Evolutionary conservation across 2,797 vertebrate species (phyloP), one percentile per base, ranked within the genome.

Genomic region (Prionace glauca): DNA sequence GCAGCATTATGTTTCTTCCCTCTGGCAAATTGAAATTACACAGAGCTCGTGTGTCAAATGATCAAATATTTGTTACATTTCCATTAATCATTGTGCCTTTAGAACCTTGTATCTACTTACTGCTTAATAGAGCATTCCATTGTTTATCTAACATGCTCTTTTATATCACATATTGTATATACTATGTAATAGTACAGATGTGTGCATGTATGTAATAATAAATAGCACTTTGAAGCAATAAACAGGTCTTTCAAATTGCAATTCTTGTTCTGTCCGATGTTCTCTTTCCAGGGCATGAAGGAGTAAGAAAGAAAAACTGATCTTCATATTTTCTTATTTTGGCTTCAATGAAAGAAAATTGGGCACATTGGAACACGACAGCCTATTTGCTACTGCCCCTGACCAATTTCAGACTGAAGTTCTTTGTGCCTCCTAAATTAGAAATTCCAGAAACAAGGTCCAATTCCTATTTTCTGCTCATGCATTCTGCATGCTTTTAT

Each of bases 21-120:
- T 69, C 90, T 92, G 90, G 90, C 90, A 92, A 92, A 69, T 41
- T 92, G 90, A 92, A 92, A 92, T 92, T 92, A 69, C 90, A 24
- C 36, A 65, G n/a, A 69, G 65, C 65, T 92, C 90, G 36, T 41
- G 69, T 41, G 65, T 92, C 90, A 92, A 92, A 36, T 69, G 90
- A 92, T 92, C 62, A 92, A 36, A 92, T 92, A 92, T 92, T 69
- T 92, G 90, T 69, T 92, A 24, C n/a, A 69, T 92, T 92, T 92
- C n/a, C n/a, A 92, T 92, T 92, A 65, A 92, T 69, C 90, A 92
- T 24, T 65, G n/a, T 92, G 32, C 69, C n/a, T 92, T 92, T 92
- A 92, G 65, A n/a, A 92, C 69, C 90, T 36, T 69, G 90, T 32
- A 67, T 92, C 90, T 67, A 41, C 45, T 65, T 92, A 91, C 8